These are phyloP conservation scores for Rhynchopsitta pachyrhyncha DNA, from an alignment of 2,113 vertebrate species.

Conservation along the genomic window DNA sequence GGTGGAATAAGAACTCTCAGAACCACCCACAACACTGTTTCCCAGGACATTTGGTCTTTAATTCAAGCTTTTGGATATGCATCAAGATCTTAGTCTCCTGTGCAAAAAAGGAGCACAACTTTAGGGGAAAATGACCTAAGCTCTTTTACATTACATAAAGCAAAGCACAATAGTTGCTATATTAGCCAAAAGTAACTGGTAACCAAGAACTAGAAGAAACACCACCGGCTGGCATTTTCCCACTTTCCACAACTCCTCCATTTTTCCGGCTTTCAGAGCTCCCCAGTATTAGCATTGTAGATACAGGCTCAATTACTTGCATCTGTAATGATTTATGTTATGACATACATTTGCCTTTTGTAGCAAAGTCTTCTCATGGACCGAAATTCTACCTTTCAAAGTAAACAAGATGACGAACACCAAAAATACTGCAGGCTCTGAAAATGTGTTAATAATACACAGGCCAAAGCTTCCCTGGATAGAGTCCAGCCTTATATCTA, in stretches of 20 bases:
- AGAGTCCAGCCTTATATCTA: neutral
- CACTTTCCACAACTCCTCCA: neutral
- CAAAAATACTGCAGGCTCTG: neutral
- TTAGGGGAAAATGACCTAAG: neutral
- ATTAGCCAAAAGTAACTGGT: neutral
- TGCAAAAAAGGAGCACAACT: rapidly evolving
- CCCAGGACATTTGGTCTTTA: neutral
- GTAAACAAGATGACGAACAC: neutral
- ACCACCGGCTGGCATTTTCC: neutral
- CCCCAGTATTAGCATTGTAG: rapidly evolving
- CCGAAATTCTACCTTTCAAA: neutral
- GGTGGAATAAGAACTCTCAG: neutral
- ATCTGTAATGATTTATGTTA: neutral
- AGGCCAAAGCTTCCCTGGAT: neutral
- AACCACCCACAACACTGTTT: neutral
- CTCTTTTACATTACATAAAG: neutral
- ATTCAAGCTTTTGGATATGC: neutral
- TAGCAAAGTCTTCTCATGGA: neutral
- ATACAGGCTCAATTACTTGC: neutral
- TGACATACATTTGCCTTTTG: neutral
- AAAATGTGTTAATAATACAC: neutral
- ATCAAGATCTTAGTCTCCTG: neutral
- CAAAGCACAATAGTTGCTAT: neutral
- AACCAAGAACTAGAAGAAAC: neutral
- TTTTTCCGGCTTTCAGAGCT: neutral